phyloP scores from a whole-genome alignment of 2,888 invertebrate genomes.

The Caenorhabditis drosophilae region DNA sequence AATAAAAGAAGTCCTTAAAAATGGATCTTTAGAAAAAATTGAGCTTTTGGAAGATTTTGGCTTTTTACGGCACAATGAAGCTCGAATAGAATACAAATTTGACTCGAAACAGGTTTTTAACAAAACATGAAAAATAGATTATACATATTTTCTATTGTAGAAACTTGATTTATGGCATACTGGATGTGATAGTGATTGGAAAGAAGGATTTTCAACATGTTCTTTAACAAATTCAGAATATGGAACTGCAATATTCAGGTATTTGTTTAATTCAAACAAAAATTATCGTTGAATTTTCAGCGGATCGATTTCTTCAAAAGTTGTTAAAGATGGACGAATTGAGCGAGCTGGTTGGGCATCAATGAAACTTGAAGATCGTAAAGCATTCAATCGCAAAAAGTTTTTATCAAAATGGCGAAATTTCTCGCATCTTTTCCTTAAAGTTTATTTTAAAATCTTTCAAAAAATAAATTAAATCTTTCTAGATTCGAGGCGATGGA shows the following conservation, averaged over 20 bases:
- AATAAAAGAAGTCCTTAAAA: slow-evolving; percentile 26
- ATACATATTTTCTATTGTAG: slow-evolving; percentile 14
- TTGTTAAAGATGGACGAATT: slow-evolving; percentile 61
- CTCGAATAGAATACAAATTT: slow-evolving; percentile 59
- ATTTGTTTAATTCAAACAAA: not conserved
- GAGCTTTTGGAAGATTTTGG: slow-evolving; percentile 50
- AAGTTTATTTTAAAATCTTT: slow-evolving; percentile 24
- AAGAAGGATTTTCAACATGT: slow-evolving; percentile 62
- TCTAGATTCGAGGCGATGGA: slow-evolving; percentile 83
- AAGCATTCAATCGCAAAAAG: slow-evolving; percentile 59
- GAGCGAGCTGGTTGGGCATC: slow-evolving; percentile 67
- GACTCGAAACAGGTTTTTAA: slow-evolving; percentile 50
- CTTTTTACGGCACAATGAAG: slow-evolving; percentile 53
- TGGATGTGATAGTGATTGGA: slow-evolving; percentile 65
- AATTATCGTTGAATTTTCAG: slow-evolving; percentile 20
- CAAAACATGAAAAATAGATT: not conserved
- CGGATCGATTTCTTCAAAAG: slow-evolving; percentile 43
- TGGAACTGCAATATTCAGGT: slow-evolving; percentile 59
- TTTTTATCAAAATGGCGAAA: slow-evolving; percentile 58
- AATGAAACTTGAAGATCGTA: slow-evolving; percentile 59
- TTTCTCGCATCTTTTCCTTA: slow-evolving; percentile 63
- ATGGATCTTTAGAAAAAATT: slow-evolving; percentile 35
- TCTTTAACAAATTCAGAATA: slow-evolving; percentile 48
- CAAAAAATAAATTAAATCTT: not conserved
- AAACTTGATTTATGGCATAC: slow-evolving; percentile 52